Evolutionary conservation across 2,797 vertebrate species (phyloP).

Genomic region (Harpagifer antarcticus): DNA sequence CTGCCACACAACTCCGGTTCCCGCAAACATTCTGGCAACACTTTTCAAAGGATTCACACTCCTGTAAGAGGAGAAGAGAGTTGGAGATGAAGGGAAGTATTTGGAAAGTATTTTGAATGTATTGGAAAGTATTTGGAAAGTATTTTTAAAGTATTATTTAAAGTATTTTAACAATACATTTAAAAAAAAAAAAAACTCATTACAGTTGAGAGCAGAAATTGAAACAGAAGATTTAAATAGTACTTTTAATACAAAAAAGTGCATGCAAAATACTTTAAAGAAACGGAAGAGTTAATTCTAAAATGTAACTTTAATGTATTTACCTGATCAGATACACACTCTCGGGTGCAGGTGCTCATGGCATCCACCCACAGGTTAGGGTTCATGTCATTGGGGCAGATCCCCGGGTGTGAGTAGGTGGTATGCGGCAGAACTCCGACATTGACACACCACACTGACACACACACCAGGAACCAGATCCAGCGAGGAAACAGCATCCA

Average conservation of each 20-base stretch:
- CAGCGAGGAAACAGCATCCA: slow-evolving; percentile 85
- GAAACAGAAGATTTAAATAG: not conserved
- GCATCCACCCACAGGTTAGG: slow-evolving; percentile 99
- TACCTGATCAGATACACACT: slow-evolving; percentile 95
- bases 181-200: not conserved
- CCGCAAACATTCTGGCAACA: slow-evolving; percentile 98
- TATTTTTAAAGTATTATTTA: not conserved
- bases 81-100: not conserved
- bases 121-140: not conserved
- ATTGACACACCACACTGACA: slow-evolving; percentile 83
- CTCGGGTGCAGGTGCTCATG: slow-evolving; percentile 96
- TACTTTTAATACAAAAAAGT: not conserved
- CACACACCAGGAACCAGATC: slow-evolving; percentile 88
- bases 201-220: not conserved
- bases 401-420: slow-evolving; percentile 91
- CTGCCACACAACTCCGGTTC: slow-evolving; percentile 94
- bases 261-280: not conserved
- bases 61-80: slow-evolving; percentile 89
- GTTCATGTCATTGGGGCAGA: slow-evolving; percentile 99
- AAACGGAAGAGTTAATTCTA: not conserved
- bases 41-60: slow-evolving; percentile 96
- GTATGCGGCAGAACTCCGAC: slow-evolving; percentile 81
- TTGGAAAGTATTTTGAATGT: not conserved
- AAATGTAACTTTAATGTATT: not conserved
- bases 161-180: not conserved